phyloP scores from a whole-genome alignment of 2,113 vertebrate genomes.

The Corythaeola cristata region DNA sequence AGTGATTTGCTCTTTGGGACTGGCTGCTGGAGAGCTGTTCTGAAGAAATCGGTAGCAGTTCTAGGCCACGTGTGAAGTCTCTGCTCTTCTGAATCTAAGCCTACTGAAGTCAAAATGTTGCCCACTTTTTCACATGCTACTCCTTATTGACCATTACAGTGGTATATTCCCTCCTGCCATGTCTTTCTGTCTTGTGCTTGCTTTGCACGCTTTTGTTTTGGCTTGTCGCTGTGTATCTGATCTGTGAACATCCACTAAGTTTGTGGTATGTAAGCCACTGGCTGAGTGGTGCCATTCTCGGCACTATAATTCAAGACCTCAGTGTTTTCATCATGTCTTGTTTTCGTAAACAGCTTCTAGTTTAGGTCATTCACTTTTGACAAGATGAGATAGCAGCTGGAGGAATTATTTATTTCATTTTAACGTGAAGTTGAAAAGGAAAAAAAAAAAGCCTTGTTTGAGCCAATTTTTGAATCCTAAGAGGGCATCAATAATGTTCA shows the following conservation, averaged over 20 bases:
- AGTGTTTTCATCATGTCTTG: not conserved
- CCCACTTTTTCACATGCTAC: not conserved
- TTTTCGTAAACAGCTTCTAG: constrained; percentile 26
- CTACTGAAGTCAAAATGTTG: not conserved
- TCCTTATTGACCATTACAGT: not conserved
- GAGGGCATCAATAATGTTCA: not conserved
- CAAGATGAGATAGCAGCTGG: not conserved
- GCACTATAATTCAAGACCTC: not conserved
- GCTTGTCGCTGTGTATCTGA: not conserved
- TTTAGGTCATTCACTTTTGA: not conserved
- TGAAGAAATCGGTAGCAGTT: not conserved
- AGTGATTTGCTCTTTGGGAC: not conserved
- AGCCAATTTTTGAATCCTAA: not conserved
- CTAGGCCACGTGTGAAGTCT: not conserved
- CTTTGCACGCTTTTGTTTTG: not conserved
- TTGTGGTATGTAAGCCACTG: not conserved
- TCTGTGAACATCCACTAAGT: not conserved
- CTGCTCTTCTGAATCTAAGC: not conserved
- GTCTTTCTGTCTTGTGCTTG: not conserved
- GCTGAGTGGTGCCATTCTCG: not conserved
- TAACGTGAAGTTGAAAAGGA: not conserved
- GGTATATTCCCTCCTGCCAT: not conserved
- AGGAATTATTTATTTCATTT: not conserved
- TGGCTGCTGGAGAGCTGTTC: not conserved
- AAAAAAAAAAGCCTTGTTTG: not conserved